These are phyloP conservation scores for Drosophila formosana DNA, from an alignment of 2,888 invertebrate genomes.

Conservation along the genomic window DNA sequence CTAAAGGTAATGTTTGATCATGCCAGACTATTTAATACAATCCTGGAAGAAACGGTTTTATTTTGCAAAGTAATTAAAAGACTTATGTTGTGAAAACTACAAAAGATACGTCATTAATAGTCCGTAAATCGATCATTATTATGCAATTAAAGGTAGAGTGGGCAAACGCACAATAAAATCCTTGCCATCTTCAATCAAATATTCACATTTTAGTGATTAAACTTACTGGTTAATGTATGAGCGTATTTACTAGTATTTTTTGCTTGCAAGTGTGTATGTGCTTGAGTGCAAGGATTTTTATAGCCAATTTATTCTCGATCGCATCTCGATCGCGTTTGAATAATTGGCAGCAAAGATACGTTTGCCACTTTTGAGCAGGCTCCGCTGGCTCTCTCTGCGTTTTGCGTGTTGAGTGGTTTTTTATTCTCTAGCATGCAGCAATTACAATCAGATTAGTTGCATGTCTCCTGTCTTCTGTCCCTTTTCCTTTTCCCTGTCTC, in stretches of 20 bases:
- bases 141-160: no score
- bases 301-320: conserved; percentile 63
- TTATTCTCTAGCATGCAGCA: conserved; percentile 63
- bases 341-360: conserved; percentile 61
- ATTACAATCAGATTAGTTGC: conserved; percentile 76
- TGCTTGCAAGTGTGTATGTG: neutral
- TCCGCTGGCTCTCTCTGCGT: conserved; percentile 24
- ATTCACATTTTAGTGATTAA: neutral
- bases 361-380: conserved; percentile 30
- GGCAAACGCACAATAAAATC: no score
- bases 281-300: conserved; percentile 15
- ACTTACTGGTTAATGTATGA: neutral
- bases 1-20: no score
- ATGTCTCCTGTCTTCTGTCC: conserved; percentile 25
- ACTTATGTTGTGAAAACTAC: no score
- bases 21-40: no score
- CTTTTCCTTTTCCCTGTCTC: neutral
- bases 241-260: neutral
- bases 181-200: neutral
- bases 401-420: conserved; percentile 54
- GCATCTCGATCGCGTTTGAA: conserved; percentile 66
- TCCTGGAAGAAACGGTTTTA: no score
- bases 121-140: no score
- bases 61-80: no score
- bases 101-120: no score